Percentiles rank a stretch among this genome's conserved stretches.
Evolutionary conservation across 2,113 vertebrate genomes (phyloP).

Genomic region (Gnathonemus longibarbis): DNA sequence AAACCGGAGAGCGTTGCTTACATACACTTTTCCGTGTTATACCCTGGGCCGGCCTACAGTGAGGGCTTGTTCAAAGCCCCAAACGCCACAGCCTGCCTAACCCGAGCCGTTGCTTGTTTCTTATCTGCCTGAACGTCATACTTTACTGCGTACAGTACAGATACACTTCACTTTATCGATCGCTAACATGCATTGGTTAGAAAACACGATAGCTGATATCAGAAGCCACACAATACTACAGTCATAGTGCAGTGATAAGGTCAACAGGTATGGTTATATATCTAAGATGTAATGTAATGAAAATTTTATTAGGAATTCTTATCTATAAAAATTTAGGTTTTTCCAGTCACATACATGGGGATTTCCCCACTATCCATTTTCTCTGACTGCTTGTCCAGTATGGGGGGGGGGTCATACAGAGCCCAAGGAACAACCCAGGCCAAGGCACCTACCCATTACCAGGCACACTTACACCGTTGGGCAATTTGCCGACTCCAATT

Average conservation of each 20-base stretch:
- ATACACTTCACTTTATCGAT: background rate
- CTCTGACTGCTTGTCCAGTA: background rate
- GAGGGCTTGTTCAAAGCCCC: background rate
- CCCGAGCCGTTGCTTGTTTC: background rate
- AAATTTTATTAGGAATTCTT: background rate
- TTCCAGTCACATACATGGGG: background rate
- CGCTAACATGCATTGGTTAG: background rate
- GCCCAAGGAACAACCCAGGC: background rate
- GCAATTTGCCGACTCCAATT: background rate
- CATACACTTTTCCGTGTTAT: background rate
- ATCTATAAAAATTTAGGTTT: background rate
- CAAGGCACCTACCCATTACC: background rate
- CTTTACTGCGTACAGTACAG: background rate
- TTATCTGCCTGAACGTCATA: background rate
- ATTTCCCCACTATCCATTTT: background rate
- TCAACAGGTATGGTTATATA: background rate
- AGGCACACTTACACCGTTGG: background rate
- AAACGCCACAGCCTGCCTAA: background rate
- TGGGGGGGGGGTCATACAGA: background rate
- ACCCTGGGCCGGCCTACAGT: background rate
- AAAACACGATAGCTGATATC: background rate
- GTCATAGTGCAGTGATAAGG: background rate
- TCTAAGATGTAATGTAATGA: background rate
- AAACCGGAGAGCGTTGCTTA: background rate
- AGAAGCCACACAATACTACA: background rate